A percentile compares a stretch with the other conserved stretches of the same genome.
Evolutionary conservation across 2,888 invertebrate species (phyloP).

Genomic region (Elysia crispata): DNA sequence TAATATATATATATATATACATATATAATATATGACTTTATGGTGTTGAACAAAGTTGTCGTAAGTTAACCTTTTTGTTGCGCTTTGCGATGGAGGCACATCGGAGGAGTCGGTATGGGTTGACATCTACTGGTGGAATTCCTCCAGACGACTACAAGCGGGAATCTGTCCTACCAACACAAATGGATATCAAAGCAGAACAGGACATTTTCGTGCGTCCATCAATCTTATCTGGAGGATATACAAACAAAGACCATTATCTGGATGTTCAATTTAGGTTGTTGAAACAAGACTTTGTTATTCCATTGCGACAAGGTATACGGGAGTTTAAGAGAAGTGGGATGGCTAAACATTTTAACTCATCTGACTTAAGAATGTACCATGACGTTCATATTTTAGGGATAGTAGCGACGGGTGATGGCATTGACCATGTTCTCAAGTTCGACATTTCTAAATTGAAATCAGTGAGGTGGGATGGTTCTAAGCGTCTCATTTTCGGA

Average conservation of each 20-base stretch:
- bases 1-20: too few species aligned
- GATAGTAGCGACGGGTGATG: slow-evolving; percentile 59
- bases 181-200: too few species aligned
- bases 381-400: slow-evolving; percentile 65
- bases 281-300: slow-evolving; percentile 88
- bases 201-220: slow-evolving; percentile 79
- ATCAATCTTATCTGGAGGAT: slow-evolving; percentile 83
- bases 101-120: too few species aligned
- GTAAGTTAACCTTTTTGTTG: too few species aligned
- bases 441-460: slow-evolving; percentile 55
- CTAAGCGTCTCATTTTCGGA: slow-evolving; percentile 33
- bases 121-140: too few species aligned
- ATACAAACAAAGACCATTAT: slow-evolving; percentile 84
- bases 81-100: too few species aligned
- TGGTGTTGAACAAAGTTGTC: too few species aligned
- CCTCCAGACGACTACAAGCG: too few species aligned
- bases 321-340: slow-evolving; percentile 78
- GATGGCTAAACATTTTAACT: slow-evolving; percentile 1
- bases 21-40: too few species aligned
- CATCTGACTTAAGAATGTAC: slow-evolving; percentile 56
- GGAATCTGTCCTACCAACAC: too few species aligned
- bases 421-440: slow-evolving; percentile 63
- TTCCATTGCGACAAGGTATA: slow-evolving; percentile 85
- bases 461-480: slow-evolving; percentile 13
- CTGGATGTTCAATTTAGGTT: slow-evolving; percentile 87